phyloP scores from a whole-genome alignment of 2,888 invertebrate genomes.

The Sinelater perroti region DNA sequence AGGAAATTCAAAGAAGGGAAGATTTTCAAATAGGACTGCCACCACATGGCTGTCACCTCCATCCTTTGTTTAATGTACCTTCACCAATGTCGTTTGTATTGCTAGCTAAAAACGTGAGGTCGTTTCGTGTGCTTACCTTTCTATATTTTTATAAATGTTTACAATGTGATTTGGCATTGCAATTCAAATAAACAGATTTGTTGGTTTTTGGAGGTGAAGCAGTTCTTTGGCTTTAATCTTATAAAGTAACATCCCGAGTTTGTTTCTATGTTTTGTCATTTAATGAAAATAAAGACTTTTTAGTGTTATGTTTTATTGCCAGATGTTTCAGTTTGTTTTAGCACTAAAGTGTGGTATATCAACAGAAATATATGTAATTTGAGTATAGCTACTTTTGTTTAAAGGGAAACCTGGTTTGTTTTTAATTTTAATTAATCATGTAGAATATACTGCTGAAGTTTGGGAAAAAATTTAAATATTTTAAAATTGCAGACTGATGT shows the following conservation, averaged over 20 bases:
- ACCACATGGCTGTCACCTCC: neutral
- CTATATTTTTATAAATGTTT: neutral
- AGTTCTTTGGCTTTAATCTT: slow-evolving; percentile 23
- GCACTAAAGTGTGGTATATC: too few relatives aligned
- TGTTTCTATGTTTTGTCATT: slow-evolving; percentile 13
- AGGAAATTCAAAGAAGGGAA: slow-evolving; percentile 98
- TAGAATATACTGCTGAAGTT: too few relatives aligned
- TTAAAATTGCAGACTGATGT: too few relatives aligned
- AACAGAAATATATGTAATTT: too few relatives aligned
- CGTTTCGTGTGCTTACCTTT: neutral
- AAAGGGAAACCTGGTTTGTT: too few relatives aligned
- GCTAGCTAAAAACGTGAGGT: too few relatives aligned
- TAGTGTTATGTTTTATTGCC: neutral
- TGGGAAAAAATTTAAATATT: too few relatives aligned
- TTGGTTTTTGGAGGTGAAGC: slow-evolving; percentile 18
- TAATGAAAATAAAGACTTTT: slow-evolving; percentile 11
- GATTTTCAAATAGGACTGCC: slow-evolving; percentile 85
- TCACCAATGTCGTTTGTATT: too few relatives aligned
- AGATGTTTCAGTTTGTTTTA: neutral
- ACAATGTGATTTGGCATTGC: neutral
- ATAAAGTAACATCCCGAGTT: slow-evolving; percentile 15
- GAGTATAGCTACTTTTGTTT: too few relatives aligned
- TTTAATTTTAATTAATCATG: too few relatives aligned
- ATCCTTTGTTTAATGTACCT: too few relatives aligned
- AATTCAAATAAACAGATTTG: neutral